Evolutionary conservation across 2,888 invertebrate species (phyloP), one percentile per base, ranked within the genome.

Genomic region (Sinohyriopsis cumingii): DNA sequence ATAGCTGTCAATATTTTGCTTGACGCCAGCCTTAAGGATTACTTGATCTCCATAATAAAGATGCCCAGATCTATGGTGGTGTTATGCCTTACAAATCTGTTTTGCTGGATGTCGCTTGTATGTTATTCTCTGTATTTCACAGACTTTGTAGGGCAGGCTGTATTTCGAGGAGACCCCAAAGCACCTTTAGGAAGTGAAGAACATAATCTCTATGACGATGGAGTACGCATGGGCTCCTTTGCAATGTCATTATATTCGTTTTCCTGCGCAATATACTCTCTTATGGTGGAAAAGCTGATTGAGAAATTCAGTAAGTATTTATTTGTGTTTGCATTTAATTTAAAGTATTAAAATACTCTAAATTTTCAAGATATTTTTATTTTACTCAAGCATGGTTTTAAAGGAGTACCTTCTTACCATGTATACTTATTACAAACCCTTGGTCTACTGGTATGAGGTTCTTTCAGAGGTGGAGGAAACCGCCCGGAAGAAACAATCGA

Each of bases 91-190:
- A 98, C 98, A 20, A 98, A 98, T 91, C 92, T 98, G 55, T 98
- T 98, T 91, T 97, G 97, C 88, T 98, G 98, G 98, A 98, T 97
- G 97, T 96, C 97, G 0, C 95, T 98, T 82, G 97, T 98, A 61
- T 97, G 97, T 89, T 98, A 98, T 89, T 97, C 97, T 0, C 91
- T 98, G 9, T 98, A 97, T 90, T 98, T 98, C 90, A 98, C 98
- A 0, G 97, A 98, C 91, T 98, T 97, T 87, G 98, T 96, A 3
- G 96, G 96, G 0, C 86, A 86, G 72, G 94, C 95, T 9, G 95
- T 96, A 22, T 96, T 94, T 87, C 93, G 93, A 20, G 96, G 96
- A 0, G 93, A 95, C 91, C 96, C 95, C n/a, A 93, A 93, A 67
- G 76, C 83, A 15, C 82, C 84, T 1, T 81, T 81, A 19, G 90